These are phyloP conservation scores for Catharus fuscescens DNA, from an alignment of 2,113 vertebrate genomes.

Conservation along the genomic window DNA sequence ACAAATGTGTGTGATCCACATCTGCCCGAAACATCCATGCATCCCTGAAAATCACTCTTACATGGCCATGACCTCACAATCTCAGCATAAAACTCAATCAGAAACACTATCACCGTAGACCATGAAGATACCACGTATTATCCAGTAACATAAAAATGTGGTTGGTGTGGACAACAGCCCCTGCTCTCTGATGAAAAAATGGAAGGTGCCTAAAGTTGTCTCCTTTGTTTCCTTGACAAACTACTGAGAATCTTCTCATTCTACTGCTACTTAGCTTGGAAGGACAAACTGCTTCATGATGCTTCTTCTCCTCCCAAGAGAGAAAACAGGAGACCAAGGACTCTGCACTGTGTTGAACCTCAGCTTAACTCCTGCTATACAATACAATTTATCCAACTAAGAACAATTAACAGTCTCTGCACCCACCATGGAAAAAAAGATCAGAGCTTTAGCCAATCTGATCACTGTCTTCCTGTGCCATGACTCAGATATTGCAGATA, in stretches of 20 bases:
- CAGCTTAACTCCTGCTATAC: neutral
- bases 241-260: neutral
- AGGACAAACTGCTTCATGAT: neutral
- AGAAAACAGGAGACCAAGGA: neutral
- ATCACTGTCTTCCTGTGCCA: neutral
- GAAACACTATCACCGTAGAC: neutral
- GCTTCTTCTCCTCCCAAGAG: neutral
- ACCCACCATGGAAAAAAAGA: neutral
- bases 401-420: neutral
- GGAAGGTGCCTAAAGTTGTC: neutral
- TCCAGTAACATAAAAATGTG: neutral
- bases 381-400: rapidly evolving
- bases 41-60: neutral
- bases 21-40: neutral
- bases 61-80: neutral
- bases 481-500: neutral
- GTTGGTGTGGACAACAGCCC: neutral
- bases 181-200: neutral
- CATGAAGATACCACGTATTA: neutral
- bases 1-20: neutral
- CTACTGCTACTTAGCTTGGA: neutral
- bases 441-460: neutral
- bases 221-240: neutral
- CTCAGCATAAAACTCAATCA: neutral
- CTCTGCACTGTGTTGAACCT: neutral